Conservation (phyloP, 2,797 vertebrate species). For the Potorous gilbertii region DNA sequence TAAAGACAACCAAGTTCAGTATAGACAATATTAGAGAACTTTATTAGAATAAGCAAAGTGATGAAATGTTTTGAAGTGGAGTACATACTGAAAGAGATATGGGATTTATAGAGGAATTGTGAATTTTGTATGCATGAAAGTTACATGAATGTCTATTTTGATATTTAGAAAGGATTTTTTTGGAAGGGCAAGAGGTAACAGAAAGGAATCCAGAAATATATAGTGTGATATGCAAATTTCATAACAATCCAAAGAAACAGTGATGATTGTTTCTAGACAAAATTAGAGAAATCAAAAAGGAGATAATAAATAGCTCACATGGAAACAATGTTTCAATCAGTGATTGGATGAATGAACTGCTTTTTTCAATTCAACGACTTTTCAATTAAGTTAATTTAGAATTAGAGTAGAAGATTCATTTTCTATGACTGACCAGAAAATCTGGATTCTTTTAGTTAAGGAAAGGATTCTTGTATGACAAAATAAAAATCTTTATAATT, state of each 20-base stretch:
- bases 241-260: background rate
- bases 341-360: background rate
- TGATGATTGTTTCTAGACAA: background rate
- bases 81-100: background rate
- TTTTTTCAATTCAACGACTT: slow-evolving; percentile 36
- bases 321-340: background rate
- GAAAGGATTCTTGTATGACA: slow-evolving; percentile 25
- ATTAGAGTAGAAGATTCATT: slow-evolving; percentile 28
- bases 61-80: background rate
- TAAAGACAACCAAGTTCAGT: background rate
- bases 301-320: background rate
- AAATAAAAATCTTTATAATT: slow-evolving; percentile 47
- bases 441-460: slow-evolving; percentile 30
- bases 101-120: background rate
- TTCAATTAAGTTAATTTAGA: slow-evolving; percentile 58
- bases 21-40: background rate
- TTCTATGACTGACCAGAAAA: slow-evolving; percentile 36
- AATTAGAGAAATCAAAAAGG: background rate
- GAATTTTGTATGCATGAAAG: background rate
- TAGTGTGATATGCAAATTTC: background rate
- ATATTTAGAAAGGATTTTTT: background rate
- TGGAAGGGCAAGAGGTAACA: background rate
- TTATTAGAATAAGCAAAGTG: background rate
- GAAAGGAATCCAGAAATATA: background rate
- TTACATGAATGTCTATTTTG: background rate